These are phyloP conservation scores for Choristoneura fumiferana DNA, from an alignment of 1,140 invertebrate species.

Conservation along the genomic window DNA sequence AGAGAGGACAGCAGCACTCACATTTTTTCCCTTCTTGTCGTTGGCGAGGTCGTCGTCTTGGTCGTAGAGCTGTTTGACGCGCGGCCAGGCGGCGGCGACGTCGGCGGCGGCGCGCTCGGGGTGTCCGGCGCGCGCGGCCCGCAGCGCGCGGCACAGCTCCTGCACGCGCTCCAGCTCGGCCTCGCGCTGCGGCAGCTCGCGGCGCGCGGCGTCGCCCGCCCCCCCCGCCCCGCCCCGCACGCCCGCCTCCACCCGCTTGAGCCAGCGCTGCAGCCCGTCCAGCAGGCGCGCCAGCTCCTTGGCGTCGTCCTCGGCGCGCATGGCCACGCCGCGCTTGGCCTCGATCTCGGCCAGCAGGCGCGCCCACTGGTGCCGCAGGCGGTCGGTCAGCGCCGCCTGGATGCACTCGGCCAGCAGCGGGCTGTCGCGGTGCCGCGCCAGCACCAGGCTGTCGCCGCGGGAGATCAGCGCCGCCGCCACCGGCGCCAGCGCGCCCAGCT, in stretches of 20 bases:
- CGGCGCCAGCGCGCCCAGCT: constrained; percentile 83
- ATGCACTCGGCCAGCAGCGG: constrained; percentile 79
- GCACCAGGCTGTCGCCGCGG: constrained; percentile 86
- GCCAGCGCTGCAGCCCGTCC: constrained; percentile 34
- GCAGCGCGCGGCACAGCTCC: constrained; percentile 73
- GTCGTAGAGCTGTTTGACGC: constrained; percentile 35
- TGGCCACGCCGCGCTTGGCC: constrained; percentile 76
- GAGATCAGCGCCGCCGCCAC: constrained; percentile 89
- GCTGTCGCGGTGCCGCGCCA: constrained; percentile 74
- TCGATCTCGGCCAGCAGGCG: constrained; percentile 84
- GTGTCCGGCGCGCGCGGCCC: constrained; percentile 50
- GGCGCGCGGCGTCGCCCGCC: constrained; percentile 20
- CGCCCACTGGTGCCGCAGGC: constrained; percentile 82
- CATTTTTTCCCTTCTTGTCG: constrained; percentile 49
- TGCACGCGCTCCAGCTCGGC: constrained; percentile 74
- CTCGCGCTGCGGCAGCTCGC: constrained; percentile 28
- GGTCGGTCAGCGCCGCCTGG: constrained; percentile 78
- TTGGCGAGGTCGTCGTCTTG: constrained; percentile 32
- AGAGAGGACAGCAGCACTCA: constrained; percentile 27
- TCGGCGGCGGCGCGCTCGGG: constrained; percentile 50
- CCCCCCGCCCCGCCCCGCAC: constrained; percentile 19
- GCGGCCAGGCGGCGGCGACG: constrained; percentile 34
- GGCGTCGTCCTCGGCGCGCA: constrained; percentile 71
- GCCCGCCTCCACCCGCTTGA: constrained; percentile 25
- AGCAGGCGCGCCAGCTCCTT: not conserved